phyloP scores from a whole-genome alignment of 2,797 vertebrate genomes.

The Scyliorhinus canicula region DNA sequence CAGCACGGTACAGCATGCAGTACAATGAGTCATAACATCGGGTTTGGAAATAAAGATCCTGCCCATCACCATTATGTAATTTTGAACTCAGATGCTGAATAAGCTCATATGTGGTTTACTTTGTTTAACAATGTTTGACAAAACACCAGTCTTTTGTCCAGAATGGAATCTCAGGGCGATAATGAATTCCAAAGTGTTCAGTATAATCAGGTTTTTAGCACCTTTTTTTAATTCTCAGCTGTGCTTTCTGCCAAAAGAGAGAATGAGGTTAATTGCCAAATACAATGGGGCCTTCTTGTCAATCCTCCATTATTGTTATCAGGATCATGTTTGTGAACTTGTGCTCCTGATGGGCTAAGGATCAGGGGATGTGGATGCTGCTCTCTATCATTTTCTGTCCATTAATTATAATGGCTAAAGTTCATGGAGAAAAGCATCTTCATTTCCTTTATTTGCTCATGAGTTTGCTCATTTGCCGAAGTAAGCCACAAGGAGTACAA shows the following conservation, averaged over 20 bases:
- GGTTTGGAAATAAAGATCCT: background rate
- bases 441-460: background rate
- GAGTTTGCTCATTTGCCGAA: too few relatives aligned
- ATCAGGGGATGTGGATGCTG: background rate
- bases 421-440: background rate
- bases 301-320: background rate
- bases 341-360: background rate
- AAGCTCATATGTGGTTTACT: background rate
- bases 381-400: background rate
- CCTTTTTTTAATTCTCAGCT: background rate
- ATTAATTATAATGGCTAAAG: background rate
- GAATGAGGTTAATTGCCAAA: background rate
- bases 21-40: background rate
- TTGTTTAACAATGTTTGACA: background rate
- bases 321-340: background rate
- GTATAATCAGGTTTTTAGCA: slow-evolving; percentile 2
- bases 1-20: background rate
- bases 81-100: slow-evolving; percentile 3
- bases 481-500: too few relatives aligned
- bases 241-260: background rate
- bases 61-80: background rate
- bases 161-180: background rate
- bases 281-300: background rate
- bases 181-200: slow-evolving; percentile 13
- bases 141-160: background rate